Evolutionary conservation across 2,113 vertebrate genomes (phyloP).

Genomic region (Charina bottae): DNA sequence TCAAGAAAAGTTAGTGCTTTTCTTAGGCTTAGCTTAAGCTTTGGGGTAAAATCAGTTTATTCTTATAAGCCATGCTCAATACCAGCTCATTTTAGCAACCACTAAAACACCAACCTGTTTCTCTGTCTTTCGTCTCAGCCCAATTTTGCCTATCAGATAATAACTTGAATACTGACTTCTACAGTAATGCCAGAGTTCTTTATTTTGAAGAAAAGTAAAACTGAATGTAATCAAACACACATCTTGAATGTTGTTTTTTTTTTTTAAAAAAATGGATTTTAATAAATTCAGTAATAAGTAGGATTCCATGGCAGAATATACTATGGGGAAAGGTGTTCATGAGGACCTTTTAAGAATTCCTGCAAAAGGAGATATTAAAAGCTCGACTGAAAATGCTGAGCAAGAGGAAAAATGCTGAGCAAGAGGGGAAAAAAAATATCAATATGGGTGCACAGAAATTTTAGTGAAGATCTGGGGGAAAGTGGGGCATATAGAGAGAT

Average conservation of each 20-base stretch:
- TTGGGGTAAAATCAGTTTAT: slow-evolving; percentile 44
- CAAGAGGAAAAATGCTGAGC: neutral
- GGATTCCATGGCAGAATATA: neutral
- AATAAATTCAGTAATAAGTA: neutral
- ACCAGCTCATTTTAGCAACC: slow-evolving; percentile 48
- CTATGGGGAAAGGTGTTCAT: neutral
- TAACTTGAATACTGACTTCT: neutral
- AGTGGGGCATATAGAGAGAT: neutral
- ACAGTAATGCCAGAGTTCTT: neutral
- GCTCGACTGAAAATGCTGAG: neutral
- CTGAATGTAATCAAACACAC: neutral
- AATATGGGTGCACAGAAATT: neutral
- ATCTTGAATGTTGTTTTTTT: neutral
- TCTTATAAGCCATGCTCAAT: slow-evolving; percentile 55
- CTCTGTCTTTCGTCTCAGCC: slow-evolving; percentile 29
- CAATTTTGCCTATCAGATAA: neutral
- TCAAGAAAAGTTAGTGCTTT: slow-evolving; percentile 54
- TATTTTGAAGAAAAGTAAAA: neutral
- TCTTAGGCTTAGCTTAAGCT: slow-evolving; percentile 38
- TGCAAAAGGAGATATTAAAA: neutral
- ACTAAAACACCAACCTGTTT: slow-evolving; percentile 24
- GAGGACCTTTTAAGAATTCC: neutral
- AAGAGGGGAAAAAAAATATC: neutral
- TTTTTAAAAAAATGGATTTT: neutral
- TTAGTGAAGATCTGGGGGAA: neutral